A percentile compares a stretch with the other conserved stretches of the same genome.
Conservation (phyloP, 2,113 vertebrate species). For the Periophthalmodon schlosseri region DNA sequence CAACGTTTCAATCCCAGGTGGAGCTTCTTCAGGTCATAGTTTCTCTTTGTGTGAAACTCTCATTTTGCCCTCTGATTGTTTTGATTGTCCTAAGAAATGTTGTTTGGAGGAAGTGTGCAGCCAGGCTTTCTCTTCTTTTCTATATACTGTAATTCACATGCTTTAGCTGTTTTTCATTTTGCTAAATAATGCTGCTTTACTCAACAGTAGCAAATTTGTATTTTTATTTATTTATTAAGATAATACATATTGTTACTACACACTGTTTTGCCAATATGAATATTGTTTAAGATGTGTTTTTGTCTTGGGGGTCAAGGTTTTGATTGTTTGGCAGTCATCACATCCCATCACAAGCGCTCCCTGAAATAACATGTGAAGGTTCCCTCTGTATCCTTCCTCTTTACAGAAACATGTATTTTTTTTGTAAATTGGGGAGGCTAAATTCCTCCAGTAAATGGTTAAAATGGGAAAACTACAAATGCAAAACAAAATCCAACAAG, state of each 20-base stretch:
- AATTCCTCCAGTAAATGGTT: neutral
- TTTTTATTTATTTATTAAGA: too few relatives aligned
- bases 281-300: too few relatives aligned
- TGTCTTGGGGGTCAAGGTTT: neutral
- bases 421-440: neutral
- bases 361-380: neutral
- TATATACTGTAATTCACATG: neutral
- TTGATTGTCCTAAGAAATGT: neutral
- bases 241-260: too few relatives aligned
- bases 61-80: too few relatives aligned
- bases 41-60: too few relatives aligned
- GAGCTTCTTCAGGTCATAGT: too few relatives aligned
- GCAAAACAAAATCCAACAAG: too few relatives aligned
- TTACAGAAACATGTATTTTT: neutral
- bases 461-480: neutral
- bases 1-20: too few relatives aligned
- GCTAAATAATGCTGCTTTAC: too few relatives aligned
- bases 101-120: neutral
- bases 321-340: neutral
- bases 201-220: too few relatives aligned
- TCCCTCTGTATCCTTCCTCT: neutral
- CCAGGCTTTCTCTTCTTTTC: neutral
- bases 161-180: neutral
- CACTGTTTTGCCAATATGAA: too few relatives aligned
- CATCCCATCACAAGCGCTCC: too few relatives aligned